Base-by-base conservation (phyloP, 1,140 invertebrate species). In the Hylyphantes graminicola region DNA sequence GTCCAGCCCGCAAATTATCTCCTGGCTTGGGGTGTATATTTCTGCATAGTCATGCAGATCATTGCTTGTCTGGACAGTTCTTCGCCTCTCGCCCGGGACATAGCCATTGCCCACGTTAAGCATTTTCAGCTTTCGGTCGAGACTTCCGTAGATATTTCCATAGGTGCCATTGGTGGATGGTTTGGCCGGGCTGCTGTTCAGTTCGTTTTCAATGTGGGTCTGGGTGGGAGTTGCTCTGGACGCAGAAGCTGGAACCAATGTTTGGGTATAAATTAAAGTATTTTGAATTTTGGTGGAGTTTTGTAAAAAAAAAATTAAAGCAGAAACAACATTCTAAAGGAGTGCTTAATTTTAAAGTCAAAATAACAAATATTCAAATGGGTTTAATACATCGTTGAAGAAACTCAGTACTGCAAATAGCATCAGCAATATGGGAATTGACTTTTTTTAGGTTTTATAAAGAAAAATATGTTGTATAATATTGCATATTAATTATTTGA, bases 21-120 rank as follows among this genome's bases (percentile, higher is more conserved):
- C 95, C 88, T 95, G 93, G 87, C 94, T 96, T 0, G 96, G 96
- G n/a, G 95, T 97, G 87, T 97, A 97, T 81, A 97, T 97, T 90
- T 97, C 96, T 7, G 95, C 95, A 89, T 97, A 97, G 89, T 97
- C 96, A 88, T 97, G 95, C 2, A 94, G 92, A 12, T 95, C 93
- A 88, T 96, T 87, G 65, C 87, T 85, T 73, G 86, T 77, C 65
- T 85, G 68, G 35, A 75, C 85, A 50, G 86, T 80, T n/a, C 85
- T 84, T n/a, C 76, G 57, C 21, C 70, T 75, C 54, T 75, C 79
- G 50, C 85, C 82, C 65, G 83, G 73, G n/a, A 59, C 64, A 65
- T 70, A 77, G 5, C 85, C 50, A 57, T 87, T 86, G 7, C 54
- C 81, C n/a, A 85, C 74, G 78, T 87, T 85, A 13, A 83, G 59